These are phyloP conservation scores for Drosophila serrata DNA, from an alignment of 1,140 invertebrate species.

Conservation along the genomic window DNA sequence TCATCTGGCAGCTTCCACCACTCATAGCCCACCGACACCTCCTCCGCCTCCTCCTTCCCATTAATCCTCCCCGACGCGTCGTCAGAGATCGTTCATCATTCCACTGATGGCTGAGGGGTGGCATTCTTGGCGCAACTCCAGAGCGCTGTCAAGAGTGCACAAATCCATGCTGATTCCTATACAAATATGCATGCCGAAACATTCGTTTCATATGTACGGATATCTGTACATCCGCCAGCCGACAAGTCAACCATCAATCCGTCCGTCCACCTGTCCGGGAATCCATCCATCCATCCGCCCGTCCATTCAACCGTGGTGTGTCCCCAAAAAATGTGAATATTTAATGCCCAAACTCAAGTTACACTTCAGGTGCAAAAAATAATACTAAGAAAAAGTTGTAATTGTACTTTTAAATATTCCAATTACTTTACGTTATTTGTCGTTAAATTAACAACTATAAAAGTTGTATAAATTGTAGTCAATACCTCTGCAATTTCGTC, in stretches of 20 bases:
- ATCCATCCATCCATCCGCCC: conserved; percentile 14
- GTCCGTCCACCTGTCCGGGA: conserved; percentile 9
- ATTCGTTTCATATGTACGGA: conserved; percentile 31
- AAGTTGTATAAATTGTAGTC: too few species aligned
- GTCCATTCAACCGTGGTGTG: conserved; percentile 56
- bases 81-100: conserved; percentile 50
- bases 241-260: conserved; percentile 35
- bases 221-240: conserved; percentile 48
- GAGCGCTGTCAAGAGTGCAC: conserved; percentile 72
- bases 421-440: neutral
- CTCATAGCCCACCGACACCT: neutral
- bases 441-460: neutral
- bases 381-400: neutral
- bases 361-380: neutral
- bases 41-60: neutral
- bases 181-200: conserved; percentile 21
- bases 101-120: conserved; percentile 19
- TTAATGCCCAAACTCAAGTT: neutral
- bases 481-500: neutral
- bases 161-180: conserved; percentile 58
- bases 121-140: conserved; percentile 79
- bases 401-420: neutral
- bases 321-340: neutral
- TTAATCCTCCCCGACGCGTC: neutral
- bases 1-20: neutral